Base-by-base conservation (phyloP, 2,113 vertebrate genomes). In the Fulica atra region DNA sequence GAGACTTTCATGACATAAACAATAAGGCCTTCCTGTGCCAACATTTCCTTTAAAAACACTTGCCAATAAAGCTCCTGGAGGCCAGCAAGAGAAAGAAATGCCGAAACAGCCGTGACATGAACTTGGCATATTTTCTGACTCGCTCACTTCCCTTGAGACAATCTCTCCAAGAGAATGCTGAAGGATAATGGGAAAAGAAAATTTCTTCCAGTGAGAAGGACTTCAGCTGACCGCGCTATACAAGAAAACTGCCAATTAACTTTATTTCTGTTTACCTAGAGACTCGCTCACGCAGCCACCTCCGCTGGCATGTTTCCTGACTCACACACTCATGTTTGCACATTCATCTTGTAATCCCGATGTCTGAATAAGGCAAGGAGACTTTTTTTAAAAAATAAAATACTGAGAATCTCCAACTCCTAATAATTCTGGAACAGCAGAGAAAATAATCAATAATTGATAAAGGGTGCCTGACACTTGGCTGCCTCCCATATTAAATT, bases 1-100 rank as follows among this genome's bases (percentile, higher is more conserved):
- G 90, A 97, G 85, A 96, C 90, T 96, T 97, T 96, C 94, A 95
- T 96, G 94, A 96, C 96, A 96, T 96, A 96, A 97, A 96, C 94
- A 97, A 97, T 95, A 92, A 96, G 91, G 71, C 77, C 77, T 90
- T 95, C 89, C 87, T 88, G 91, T 96, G 91, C 95, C 95, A 96
- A 95, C 81, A 96, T 91, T 97, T 95, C 93, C 92, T 96, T 94
- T 96, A 96, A 95, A 96, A 97, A 91, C 88, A 96, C 86, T 96
- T 96, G 95, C 90, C 92, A 96, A 95, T 87, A 96, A 95, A 95
- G 72, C 92, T 96, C 96, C 93, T 95, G 93, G 81, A 96, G 91
- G 93, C 93, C 88, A 92, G 78, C 63, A 57, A 96, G 88, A 97
- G 96, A 96, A 94, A 95, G 92, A 95, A 96, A 97, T 3, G 85